phyloP scores from a whole-genome alignment of 2,797 vertebrate species.

The Artibeus jamaicensis region DNA sequence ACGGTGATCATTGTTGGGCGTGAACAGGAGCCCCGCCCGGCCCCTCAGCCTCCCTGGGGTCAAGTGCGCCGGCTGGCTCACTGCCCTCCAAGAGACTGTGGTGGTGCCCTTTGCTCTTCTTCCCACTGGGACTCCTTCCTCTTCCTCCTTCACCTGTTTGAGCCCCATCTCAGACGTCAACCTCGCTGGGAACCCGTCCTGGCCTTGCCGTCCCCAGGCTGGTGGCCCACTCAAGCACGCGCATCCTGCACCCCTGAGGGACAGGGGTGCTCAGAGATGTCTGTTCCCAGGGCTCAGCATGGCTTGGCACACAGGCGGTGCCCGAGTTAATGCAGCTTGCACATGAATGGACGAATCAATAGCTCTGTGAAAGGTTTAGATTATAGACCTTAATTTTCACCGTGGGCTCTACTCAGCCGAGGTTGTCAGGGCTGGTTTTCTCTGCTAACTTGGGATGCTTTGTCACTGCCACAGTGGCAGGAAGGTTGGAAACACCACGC shows the following conservation, averaged over 20 bases:
- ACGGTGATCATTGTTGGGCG: accelerated
- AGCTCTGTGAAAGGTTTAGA: background rate
- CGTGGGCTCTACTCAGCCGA: background rate
- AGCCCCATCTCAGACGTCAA: background rate
- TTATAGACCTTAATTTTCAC: background rate
- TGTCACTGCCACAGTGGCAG: background rate
- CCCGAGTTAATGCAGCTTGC: background rate
- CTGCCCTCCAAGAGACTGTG: background rate
- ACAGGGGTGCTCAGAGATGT: background rate
- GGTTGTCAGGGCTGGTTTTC: background rate
- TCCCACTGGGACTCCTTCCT: background rate
- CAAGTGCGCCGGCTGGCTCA: accelerated
- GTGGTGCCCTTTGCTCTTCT: background rate
- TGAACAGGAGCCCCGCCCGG: accelerated
- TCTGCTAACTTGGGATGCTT: background rate
- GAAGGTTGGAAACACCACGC: background rate
- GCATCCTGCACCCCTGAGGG: too few species aligned
- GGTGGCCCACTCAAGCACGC: background rate
- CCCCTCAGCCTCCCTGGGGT: too few species aligned
- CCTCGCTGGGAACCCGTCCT: accelerated
- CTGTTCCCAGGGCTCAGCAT: background rate
- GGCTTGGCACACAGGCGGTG: background rate
- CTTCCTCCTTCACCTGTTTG: background rate
- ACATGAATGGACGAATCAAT: background rate
- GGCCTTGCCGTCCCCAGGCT: background rate